Evolutionary conservation across 2,113 vertebrate species (phyloP), one percentile per base, ranked within the genome.

Genomic region (Macrotus californicus): DNA sequence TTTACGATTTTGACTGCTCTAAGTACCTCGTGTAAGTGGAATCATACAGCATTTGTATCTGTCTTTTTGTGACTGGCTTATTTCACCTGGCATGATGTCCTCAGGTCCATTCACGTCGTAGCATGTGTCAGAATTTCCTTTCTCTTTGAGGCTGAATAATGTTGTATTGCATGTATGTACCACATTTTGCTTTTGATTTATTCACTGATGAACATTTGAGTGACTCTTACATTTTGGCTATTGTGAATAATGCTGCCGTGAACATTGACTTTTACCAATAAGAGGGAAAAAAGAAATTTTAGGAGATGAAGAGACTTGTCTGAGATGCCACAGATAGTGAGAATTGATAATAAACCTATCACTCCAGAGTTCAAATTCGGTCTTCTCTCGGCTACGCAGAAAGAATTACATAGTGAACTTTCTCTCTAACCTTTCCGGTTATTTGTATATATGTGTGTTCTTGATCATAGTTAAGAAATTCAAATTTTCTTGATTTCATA

Each of bases 401-500:
- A 34, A 19, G 36, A 89, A 4, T 29, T 80, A 48, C 80, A 2
- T 52, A 43, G 26, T 75, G 36, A 84, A 81, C 18, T 41, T 87
- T 79, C n/a, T 56, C 34, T 43, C n/a, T 87, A 41, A 56, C 14
- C 21, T 48, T 61, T 56, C 34, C 2, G 88, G 14, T 61, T 73
- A 64, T 69, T 84, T 87, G 7, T 59, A n/a, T 72, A 83, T 48
- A 64, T 93, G 9, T 9, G 7, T 85, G 29, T 48, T 84, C 26
- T 93, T 75, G 77, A 24, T 56, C 31, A 70, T 46, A 72, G 43
- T 81, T 11, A 80, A 48, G 61, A 93, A 79, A 48, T 92, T 89
- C 77, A 96, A 95, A 97, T 97, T 96, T 98, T 94, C 76, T 96
- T 94, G 72, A 93, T 84, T 87, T 92, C 11, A 24, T 91, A 79